phyloP scores from a whole-genome alignment of 2,797 vertebrate species.

The Hydrocynus forskahlii region DNA sequence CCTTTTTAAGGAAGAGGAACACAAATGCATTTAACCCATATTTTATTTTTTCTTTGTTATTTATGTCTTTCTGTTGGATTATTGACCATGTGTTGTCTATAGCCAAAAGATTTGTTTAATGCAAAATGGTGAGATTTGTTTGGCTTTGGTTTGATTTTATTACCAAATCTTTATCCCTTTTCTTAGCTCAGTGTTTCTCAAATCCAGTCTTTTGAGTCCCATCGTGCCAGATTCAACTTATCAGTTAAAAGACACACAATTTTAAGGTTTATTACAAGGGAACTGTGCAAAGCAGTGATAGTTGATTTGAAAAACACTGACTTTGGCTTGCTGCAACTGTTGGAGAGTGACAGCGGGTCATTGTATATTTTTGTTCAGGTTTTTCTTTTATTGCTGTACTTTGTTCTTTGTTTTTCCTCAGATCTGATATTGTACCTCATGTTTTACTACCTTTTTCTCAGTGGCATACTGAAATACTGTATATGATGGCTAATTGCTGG shows the following conservation, averaged over 20 bases:
- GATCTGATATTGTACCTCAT: slow-evolving; percentile 11
- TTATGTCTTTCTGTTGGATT: slow-evolving; percentile 2
- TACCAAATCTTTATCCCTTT: background rate
- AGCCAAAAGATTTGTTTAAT: slow-evolving; percentile 11
- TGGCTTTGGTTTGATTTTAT: background rate
- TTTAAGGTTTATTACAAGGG: background rate
- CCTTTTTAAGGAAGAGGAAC: background rate
- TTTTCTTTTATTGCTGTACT: background rate
- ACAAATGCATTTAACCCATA: slow-evolving; percentile 7
- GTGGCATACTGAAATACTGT: slow-evolving; percentile 25
- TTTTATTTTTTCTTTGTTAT: slow-evolving; percentile 4
- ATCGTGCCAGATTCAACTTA: background rate
- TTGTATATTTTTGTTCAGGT: no score
- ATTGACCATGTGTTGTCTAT: background rate
- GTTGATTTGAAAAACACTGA: background rate
- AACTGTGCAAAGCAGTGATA: background rate
- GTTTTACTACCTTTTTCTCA: slow-evolving; percentile 18
- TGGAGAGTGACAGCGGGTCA: background rate
- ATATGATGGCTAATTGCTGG: background rate
- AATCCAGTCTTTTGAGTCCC: background rate
- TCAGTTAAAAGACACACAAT: background rate
- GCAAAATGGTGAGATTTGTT: background rate
- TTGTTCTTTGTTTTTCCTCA: background rate
- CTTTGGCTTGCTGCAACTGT: no score
- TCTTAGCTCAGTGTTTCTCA: background rate